Evolutionary conservation across 92 coral and sea anemone genomes (phyloP).

Genomic region (Porites evermanni): DNA sequence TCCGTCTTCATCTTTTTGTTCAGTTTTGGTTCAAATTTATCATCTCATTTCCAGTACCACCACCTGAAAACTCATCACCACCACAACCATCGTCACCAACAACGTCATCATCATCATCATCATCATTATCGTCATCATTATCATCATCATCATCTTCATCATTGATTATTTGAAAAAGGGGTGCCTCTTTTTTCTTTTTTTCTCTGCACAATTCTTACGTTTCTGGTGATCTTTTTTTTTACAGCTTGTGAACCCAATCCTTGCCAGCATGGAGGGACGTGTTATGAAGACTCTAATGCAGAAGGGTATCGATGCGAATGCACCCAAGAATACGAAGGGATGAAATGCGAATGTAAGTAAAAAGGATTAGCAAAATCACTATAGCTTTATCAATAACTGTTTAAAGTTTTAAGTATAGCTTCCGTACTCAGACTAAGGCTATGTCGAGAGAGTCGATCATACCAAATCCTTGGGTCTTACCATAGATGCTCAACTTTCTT

Average conservation of each 20-base stretch:
- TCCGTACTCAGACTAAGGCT: too few relatives aligned
- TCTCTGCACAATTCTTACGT: not conserved
- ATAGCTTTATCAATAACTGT: too few relatives aligned
- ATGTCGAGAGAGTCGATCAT: too few relatives aligned
- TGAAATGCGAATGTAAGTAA: not conserved
- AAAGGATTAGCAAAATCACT: not conserved
- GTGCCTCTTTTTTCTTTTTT: not conserved
- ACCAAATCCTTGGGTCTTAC: too few relatives aligned
- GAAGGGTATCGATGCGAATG: not conserved
- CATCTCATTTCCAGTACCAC: too few relatives aligned
- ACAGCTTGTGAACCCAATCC: slow-evolving; percentile 1
- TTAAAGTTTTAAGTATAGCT: too few relatives aligned
- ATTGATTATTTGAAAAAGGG: not conserved
- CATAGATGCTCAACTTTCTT: too few relatives aligned
- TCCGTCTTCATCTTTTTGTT: too few relatives aligned
- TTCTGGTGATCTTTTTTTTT: too few relatives aligned
- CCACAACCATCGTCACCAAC: not conserved
- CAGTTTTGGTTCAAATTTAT: too few relatives aligned
- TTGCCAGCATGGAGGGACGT: not conserved
- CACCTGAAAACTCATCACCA: not conserved
- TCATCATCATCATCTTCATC: too few relatives aligned
- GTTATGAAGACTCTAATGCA: not conserved
- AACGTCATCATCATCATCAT: not conserved
- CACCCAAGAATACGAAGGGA: not conserved
- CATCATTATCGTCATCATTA: too few relatives aligned